Base-by-base conservation (phyloP, 1,140 invertebrate genomes). In the Hypothenemus hampei region DNA sequence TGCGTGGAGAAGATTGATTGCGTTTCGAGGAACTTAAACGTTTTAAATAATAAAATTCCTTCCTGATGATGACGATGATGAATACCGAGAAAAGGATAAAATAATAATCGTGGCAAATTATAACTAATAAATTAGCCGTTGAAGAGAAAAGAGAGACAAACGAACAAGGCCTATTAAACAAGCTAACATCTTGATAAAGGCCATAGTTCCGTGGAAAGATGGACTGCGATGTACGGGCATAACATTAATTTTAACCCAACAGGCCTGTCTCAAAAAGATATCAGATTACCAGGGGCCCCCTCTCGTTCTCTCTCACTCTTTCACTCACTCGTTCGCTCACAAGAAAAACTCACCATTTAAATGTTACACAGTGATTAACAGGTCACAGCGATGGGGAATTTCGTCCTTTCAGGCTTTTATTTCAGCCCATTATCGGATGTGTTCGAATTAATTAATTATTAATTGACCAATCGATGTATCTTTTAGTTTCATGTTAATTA, bases 221-320 rank as follows among this genome's bases (percentile, higher is more conserved):
- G 66, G 62, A 69, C 66, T 64, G 60, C 59, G 61, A 58, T 59
- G 58, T 47, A 59, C 53, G 64, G 62, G 62, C 66, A 69, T 69
- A 69, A 69, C 68, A 67, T 68, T 69, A 68, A 69, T 68, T 68
- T 68, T 69, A 69, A 68, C 60, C 64, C 67, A 67, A 66, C 65
- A 64, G n/a, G 64, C 65, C 62, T 60, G 59, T 50, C 51, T 60
- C 58, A 62, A 61, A 58, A 59, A 58, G 60, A 68, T 69, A 69
- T 69, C 68, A 69, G 68, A 69, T 69, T 69, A 69, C 68, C 52
- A 37, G 51, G 57, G 58, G 55, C 62, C 66, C 62, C 49, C 50
- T n/a, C n/a, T n/a, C n/a, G n/a, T n/a, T n/a, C n/a, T n/a, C n/a
- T n/a, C n/a, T n/a, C n/a, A n/a, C n/a, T n/a, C n/a, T n/a, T n/a